Evolutionary conservation across 2,888 invertebrate genomes (phyloP).

Genomic region (Oligia latruncula): DNA sequence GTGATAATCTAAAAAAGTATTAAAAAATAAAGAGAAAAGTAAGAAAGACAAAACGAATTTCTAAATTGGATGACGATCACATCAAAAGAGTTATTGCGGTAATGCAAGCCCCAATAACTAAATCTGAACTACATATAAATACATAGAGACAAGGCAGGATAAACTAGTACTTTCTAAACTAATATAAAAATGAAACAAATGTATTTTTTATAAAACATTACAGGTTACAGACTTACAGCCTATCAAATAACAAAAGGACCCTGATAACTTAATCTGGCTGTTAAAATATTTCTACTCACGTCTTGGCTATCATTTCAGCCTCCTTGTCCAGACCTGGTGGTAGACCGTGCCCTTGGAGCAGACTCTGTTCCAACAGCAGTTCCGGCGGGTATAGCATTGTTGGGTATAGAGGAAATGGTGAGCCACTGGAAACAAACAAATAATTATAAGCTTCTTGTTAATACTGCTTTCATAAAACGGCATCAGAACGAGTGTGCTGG

Average conservation of each 20-base stretch:
- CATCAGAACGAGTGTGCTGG: neutral
- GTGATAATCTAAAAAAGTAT: neutral
- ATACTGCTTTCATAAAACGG: neutral
- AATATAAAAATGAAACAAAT: neutral
- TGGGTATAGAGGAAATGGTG: conserved; percentile 87
- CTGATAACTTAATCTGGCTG: neutral
- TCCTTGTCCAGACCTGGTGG: conserved; percentile 87
- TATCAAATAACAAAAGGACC: neutral
- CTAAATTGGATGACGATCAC: neutral
- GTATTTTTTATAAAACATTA: neutral
- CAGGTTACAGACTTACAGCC: neutral
- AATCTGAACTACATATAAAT: neutral
- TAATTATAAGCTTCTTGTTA: neutral
- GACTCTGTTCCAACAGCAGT: conserved; percentile 85
- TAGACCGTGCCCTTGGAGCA: conserved; percentile 89
- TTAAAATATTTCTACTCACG: conserved; percentile 76
- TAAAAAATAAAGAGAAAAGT: neutral
- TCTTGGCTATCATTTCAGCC: conserved; percentile 87
- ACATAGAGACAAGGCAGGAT: neutral
- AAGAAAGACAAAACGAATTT: neutral
- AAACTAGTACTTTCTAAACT: conserved; percentile 7
- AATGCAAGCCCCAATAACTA: neutral
- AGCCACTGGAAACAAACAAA: conserved; percentile 76
- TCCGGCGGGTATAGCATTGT: conserved; percentile 89
- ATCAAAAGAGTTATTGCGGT: neutral